Percentiles rank a stretch among this genome's conserved stretches.
Evolutionary conservation across 1,140 invertebrate species (phyloP).

Genomic region (Dreissena polymorpha): DNA sequence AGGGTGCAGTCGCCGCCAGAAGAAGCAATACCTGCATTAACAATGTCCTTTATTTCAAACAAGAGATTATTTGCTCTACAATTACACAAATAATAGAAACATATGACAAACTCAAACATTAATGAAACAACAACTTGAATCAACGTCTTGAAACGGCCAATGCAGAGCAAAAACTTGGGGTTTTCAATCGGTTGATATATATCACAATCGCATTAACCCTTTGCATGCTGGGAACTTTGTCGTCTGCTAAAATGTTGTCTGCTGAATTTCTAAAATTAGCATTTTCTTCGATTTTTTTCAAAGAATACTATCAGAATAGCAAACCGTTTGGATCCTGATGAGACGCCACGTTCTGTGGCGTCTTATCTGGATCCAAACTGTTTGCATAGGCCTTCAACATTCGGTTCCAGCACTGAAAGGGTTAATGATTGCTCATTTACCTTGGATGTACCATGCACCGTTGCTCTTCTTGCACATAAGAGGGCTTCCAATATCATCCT

Average conservation of each 20-base stretch:
- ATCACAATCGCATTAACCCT: background rate
- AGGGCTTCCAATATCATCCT: slow-evolving; percentile 56
- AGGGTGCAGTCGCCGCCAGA: slow-evolving; percentile 46
- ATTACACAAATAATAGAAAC: background rate
- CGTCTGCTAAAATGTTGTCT: too few species aligned
- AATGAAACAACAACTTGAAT: background rate
- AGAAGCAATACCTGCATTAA: slow-evolving; percentile 31
- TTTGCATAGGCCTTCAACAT: too few species aligned
- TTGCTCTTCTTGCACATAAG: slow-evolving; percentile 38
- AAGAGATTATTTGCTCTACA: background rate
- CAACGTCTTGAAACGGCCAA: background rate
- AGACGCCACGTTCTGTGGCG: too few species aligned
- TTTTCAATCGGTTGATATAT: background rate
- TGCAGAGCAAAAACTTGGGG: background rate
- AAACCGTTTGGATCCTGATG: too few species aligned
- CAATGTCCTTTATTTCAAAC: background rate
- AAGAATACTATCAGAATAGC: too few species aligned
- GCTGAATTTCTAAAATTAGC: too few species aligned
- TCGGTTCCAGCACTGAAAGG: too few species aligned
- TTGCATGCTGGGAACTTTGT: too few species aligned
- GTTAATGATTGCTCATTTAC: too few species aligned
- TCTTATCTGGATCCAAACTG: too few species aligned
- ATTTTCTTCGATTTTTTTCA: too few species aligned
- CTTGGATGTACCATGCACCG: slow-evolving; percentile 45
- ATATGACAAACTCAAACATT: too few species aligned